Evolutionary conservation across 2,113 vertebrate species (phyloP).

Genomic region (Takifugu bimaculatus): DNA sequence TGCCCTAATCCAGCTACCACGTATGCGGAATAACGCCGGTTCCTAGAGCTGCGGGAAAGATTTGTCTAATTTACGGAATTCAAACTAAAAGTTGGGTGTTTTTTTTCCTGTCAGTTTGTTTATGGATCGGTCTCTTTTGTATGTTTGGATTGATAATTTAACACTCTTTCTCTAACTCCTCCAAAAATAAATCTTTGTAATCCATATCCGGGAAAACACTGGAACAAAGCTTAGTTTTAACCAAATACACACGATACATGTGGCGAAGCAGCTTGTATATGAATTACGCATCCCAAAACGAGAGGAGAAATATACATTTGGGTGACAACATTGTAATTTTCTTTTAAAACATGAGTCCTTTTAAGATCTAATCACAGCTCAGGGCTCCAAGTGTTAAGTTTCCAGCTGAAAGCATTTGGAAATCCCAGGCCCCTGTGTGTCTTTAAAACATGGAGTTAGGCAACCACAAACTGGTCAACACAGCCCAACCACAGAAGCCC

Average conservation of each 20-base stretch:
- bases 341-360: conserved; percentile 19
- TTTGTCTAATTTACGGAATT: too few relatives aligned
- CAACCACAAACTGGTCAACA: conserved; percentile 65
- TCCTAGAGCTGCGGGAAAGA: conserved; percentile 29
- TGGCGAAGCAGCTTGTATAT: conserved; percentile 23
- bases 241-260: conserved; percentile 30
- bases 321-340: conserved; percentile 33
- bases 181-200: conserved; percentile 30
- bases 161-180: conserved; percentile 17
- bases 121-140: conserved; percentile 19
- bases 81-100: conserved; percentile 1
- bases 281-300: conserved; percentile 32
- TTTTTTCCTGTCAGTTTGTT: conserved; percentile 30
- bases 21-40: conserved; percentile 57
- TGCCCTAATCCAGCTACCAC: conserved; percentile 47
- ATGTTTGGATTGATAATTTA: conserved; percentile 7
- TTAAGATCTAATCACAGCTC: conserved; percentile 46
- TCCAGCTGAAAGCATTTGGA: conserved; percentile 48
- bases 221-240: conserved; percentile 13
- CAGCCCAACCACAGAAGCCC: conserved; percentile 58
- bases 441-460: conserved; percentile 55
- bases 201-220: conserved; percentile 15
- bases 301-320: conserved; percentile 30
- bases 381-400: conserved; percentile 39
- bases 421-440: conserved; percentile 49